Conservation (phyloP, 1,140 invertebrate species). For the Dreissena polymorpha region DNA sequence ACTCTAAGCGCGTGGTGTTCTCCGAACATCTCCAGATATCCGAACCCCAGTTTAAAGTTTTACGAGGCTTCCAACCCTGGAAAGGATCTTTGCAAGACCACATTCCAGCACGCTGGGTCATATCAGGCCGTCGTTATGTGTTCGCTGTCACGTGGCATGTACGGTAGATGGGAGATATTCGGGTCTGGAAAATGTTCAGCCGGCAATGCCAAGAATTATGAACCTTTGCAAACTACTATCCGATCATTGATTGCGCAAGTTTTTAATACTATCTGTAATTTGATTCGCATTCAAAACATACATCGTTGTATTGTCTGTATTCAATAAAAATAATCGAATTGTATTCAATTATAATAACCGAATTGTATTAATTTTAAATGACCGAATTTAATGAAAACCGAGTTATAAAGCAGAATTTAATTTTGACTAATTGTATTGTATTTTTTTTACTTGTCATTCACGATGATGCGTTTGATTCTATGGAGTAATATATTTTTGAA, state of each 20-base stretch:
- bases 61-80: slow-evolving; percentile 58
- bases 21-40: slow-evolving; percentile 61
- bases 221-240: slow-evolving; percentile 48
- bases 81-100: slow-evolving; percentile 63
- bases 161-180: slow-evolving; percentile 63
- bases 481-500: too few relatives aligned
- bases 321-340: too few relatives aligned
- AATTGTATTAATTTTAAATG: too few relatives aligned
- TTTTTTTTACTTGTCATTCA: too few relatives aligned
- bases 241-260: slow-evolving; percentile 46
- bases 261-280: slow-evolving; percentile 15
- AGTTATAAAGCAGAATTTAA: too few relatives aligned
- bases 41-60: slow-evolving; percentile 65
- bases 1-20: slow-evolving; percentile 65
- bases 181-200: slow-evolving; percentile 63
- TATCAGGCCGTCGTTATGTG: slow-evolving; percentile 68
- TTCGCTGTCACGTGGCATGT: slow-evolving; percentile 54
- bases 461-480: too few relatives aligned
- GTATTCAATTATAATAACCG: too few relatives aligned
- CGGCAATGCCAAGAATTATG: slow-evolving; percentile 63
- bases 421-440: too few relatives aligned
- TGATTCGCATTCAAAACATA: too few relatives aligned
- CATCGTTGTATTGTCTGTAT: too few relatives aligned
- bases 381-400: too few relatives aligned
- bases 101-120: slow-evolving; percentile 58